Conservation (phyloP, 2,888 invertebrate genomes). For the Philopedon plagiatum region DNA sequence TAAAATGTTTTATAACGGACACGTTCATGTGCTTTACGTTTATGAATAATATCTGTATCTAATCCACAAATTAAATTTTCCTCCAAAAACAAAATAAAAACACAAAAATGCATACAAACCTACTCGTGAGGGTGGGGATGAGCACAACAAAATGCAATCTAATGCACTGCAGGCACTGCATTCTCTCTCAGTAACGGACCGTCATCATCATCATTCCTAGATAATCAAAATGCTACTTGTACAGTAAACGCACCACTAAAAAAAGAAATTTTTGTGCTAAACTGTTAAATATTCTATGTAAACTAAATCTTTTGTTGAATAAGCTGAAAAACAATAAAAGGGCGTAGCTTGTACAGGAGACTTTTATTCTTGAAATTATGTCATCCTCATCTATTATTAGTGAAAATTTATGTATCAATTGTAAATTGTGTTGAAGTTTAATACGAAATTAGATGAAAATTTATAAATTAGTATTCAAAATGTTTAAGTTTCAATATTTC, state of each 20-base stretch:
- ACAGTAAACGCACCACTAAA: slow-evolving; percentile 46
- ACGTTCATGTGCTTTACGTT: no score
- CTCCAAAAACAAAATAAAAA: slow-evolving; percentile 33
- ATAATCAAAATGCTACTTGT: slow-evolving; percentile 52
- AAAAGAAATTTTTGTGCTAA: slow-evolving; percentile 25
- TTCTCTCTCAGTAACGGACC: slow-evolving; percentile 44
- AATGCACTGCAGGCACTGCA: slow-evolving; percentile 50
- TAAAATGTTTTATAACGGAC: no score
- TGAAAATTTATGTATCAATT: no score
- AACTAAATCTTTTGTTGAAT: background rate
- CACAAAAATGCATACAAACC: slow-evolving; percentile 51
- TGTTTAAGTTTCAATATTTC: no score
- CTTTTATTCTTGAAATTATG: no score
- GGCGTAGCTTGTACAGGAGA: no score
- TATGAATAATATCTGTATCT: no score
- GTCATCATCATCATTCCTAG: slow-evolving; percentile 49
- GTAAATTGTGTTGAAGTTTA: no score
- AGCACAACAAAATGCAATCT: slow-evolving; percentile 52
- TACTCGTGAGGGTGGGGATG: slow-evolving; percentile 46
- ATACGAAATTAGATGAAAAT: no score
- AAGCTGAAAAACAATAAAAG: background rate
- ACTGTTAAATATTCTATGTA: slow-evolving; percentile 20
- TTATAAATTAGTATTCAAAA: no score
- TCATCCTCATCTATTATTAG: no score
- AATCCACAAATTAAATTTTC: slow-evolving; percentile 35